phyloP scores from a whole-genome alignment of 1,140 invertebrate genomes.

The Pogonomyrmex barbatus region DNA sequence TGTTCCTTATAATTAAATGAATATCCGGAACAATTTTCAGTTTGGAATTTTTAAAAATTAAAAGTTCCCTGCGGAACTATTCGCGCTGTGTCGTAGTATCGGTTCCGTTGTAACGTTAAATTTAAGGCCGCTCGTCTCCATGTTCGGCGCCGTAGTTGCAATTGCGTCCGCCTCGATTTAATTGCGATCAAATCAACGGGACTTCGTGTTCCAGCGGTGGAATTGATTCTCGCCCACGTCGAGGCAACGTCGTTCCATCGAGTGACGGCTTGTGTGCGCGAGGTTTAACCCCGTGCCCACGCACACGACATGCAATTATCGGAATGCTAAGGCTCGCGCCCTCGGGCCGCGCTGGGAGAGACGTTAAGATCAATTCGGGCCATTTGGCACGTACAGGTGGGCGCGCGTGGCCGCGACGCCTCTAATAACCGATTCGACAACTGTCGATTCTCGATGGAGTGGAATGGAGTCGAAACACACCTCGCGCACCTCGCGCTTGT shows the following conservation, averaged over 20 bases:
- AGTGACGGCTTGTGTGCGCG: slow-evolving; percentile 46
- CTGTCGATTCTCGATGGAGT: slow-evolving; percentile 49
- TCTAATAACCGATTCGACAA: slow-evolving; percentile 59
- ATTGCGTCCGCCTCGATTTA: slow-evolving; percentile 4
- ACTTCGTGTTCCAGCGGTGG: slow-evolving; percentile 7
- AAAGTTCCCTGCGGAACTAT: not conserved
- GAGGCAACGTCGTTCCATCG: slow-evolving; percentile 62
- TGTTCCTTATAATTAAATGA: not conserved
- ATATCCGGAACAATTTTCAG: not conserved
- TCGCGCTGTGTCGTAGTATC: not conserved
- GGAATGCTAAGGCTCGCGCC: slow-evolving; percentile 50
- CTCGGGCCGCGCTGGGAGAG: slow-evolving; percentile 11
- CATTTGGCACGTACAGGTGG: slow-evolving; percentile 55
- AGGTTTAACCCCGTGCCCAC: slow-evolving; percentile 62
- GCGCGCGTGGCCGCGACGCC: slow-evolving; percentile 40
- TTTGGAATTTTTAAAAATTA: slow-evolving; percentile 1
- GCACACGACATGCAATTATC: slow-evolving; percentile 64
- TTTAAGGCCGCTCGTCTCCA: not conserved
- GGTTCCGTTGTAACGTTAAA: not conserved
- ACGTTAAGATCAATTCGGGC: slow-evolving; percentile 58
- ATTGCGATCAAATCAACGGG: slow-evolving; percentile 41
- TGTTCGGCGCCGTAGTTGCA: not conserved
- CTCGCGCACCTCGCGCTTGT: slow-evolving; percentile 12
- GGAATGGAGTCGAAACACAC: slow-evolving; percentile 11
- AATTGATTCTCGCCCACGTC: slow-evolving; percentile 43